A percentile compares a stretch with the other conserved stretches of the same genome.
These are phyloP conservation scores for Syrrhaptes paradoxus DNA, from an alignment of 2,113 vertebrate genomes.

Conservation along the genomic window DNA sequence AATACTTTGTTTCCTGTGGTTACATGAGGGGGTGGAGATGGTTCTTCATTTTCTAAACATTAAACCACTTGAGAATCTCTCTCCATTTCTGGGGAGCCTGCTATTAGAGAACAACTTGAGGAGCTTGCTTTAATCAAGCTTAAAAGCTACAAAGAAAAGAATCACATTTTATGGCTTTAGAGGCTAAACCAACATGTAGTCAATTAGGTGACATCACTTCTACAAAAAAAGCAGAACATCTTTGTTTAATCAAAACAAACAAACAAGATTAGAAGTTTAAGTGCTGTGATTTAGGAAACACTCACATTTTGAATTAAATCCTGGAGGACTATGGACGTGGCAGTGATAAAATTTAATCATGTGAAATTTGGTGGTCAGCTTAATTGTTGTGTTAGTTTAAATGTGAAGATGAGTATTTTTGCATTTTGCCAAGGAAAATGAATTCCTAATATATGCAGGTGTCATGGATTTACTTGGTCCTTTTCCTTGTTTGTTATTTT, in stretches of 20 bases:
- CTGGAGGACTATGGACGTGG: conserved; percentile 27
- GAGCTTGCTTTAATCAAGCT: conserved; percentile 82
- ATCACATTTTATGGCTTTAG: conserved; percentile 69
- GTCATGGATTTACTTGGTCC: conserved; percentile 13
- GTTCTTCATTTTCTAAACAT: conserved; percentile 76
- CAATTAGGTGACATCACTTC: conserved; percentile 77
- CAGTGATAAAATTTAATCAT: conserved; percentile 60
- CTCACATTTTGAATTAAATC: conserved; percentile 67
- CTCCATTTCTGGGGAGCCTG: conserved; percentile 67
- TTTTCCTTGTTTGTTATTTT: conserved; percentile 42
- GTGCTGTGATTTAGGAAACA: conserved; percentile 61
- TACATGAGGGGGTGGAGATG: conserved; percentile 73
- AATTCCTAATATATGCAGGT: conserved; percentile 17
- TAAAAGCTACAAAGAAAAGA: conserved; percentile 70
- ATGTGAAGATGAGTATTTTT: not conserved
- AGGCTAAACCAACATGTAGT: conserved; percentile 74
- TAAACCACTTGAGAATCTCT: conserved; percentile 76
- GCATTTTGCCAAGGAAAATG: not conserved
- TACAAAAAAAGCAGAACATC: conserved; percentile 72
- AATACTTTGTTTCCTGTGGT: conserved; percentile 82
- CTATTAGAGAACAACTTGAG: conserved; percentile 71
- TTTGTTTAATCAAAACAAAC: conserved; percentile 82
- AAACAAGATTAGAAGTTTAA: conserved; percentile 77
- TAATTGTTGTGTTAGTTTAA: conserved; percentile 33
- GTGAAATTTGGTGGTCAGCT: conserved; percentile 62